Conservation (phyloP, 1,140 invertebrate species). For the Drosophila kurseongensis region DNA sequence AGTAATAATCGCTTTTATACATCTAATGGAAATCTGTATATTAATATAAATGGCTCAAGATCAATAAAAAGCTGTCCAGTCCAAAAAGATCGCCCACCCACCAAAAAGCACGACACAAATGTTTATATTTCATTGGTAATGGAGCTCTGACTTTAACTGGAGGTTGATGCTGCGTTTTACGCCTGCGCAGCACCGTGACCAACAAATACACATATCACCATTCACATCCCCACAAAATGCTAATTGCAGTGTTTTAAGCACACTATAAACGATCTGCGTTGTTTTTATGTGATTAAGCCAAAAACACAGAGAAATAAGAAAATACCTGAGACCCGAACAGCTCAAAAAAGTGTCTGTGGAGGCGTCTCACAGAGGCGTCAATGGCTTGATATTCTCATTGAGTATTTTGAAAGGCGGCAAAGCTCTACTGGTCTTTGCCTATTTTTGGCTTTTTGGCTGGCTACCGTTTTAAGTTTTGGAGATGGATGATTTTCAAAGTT, state of each 20-base stretch:
- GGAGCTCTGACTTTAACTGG: conserved; percentile 28
- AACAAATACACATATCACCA: conserved; percentile 26
- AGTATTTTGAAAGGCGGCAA: conserved; percentile 34
- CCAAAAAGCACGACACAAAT: conserved; percentile 36
- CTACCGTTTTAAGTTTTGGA: conserved; percentile 67
- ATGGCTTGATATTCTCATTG: conserved; percentile 80
- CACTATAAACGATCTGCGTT: conserved; percentile 55
- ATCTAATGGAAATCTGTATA: conserved; percentile 25
- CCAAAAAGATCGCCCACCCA: conserved; percentile 51
- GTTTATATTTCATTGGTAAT: conserved; percentile 52
- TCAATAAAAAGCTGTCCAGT: conserved; percentile 46
- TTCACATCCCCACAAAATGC: conserved; percentile 50
- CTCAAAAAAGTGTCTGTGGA: conserved; percentile 69
- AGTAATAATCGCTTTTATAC: no score
- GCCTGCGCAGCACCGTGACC: conserved; percentile 71
- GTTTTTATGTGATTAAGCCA: conserved; percentile 62
- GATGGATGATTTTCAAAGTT: conserved; percentile 5
- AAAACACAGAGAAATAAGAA: conserved; percentile 30
- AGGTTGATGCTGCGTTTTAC: conserved; percentile 48
- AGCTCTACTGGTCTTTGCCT: conserved; percentile 59
- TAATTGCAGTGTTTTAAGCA: conserved; percentile 69
- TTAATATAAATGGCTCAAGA: conserved; percentile 54
- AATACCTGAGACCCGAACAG: conserved; percentile 37
- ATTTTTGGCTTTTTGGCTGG: conserved; percentile 67
- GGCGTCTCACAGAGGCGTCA: conserved; percentile 82